These are phyloP conservation scores for Dipodomys ordii DNA, from an alignment of 2,113 vertebrate genomes.

Conservation along the genomic window DNA sequence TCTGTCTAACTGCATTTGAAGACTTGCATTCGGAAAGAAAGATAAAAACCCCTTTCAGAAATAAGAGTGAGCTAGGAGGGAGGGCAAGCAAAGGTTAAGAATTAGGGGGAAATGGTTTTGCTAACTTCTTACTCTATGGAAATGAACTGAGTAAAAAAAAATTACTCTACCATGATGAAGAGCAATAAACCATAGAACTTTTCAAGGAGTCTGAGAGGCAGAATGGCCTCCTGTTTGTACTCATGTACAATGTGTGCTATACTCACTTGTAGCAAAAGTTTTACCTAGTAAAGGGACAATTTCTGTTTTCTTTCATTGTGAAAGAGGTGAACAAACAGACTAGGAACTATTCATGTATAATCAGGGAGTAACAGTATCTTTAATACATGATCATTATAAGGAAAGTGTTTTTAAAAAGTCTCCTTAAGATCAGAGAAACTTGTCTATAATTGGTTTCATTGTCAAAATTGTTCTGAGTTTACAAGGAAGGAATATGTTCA, in stretches of 20 bases:
- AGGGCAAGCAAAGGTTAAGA: not conserved
- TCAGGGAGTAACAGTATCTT: not conserved
- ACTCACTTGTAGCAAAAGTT: not conserved
- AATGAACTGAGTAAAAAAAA: constrained; percentile 24
- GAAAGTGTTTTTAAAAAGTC: not conserved
- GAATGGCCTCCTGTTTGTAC: not conserved
- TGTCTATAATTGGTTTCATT: not conserved
- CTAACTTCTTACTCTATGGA: constrained; percentile 30
- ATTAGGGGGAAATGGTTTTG: constrained; percentile 40
- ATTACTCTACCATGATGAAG: constrained; percentile 1
- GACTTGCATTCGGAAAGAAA: constrained; percentile 15
- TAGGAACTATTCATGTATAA: not conserved
- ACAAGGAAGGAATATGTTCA: not conserved
- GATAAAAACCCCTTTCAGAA: not conserved
- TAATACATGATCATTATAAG: not conserved
- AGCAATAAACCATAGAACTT: constrained; percentile 1
- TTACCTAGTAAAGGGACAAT: not conserved
- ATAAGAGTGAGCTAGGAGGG: not conserved
- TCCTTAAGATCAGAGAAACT: not conserved
- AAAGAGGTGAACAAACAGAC: not conserved
- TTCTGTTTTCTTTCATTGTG: not conserved
- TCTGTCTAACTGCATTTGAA: constrained; percentile 35
- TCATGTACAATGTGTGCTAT: not conserved
- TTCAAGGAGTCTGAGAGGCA: not conserved
- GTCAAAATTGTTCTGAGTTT: not conserved